These are phyloP conservation scores for Drosophila vallismaia DNA, from an alignment of 2,888 invertebrate species.

Conservation along the genomic window DNA sequence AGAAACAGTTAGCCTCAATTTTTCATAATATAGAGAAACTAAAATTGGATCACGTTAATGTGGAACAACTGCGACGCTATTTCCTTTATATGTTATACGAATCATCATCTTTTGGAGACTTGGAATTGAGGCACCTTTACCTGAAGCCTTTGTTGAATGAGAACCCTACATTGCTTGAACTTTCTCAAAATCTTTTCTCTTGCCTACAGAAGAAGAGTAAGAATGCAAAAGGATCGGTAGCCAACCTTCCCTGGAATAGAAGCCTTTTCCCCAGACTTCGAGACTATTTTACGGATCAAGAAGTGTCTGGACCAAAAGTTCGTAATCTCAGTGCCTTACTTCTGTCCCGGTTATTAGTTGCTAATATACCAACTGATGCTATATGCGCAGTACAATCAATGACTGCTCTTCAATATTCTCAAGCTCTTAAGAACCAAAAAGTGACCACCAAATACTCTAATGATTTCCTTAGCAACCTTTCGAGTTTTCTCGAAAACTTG, in stretches of 20 bases:
- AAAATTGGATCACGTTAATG: slow-evolving; percentile 50
- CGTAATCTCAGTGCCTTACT: slow-evolving; percentile 68
- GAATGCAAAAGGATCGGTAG: slow-evolving; percentile 10
- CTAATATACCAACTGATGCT: slow-evolving; percentile 53
- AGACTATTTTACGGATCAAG: slow-evolving; percentile 65
- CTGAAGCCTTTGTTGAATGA: slow-evolving; percentile 57
- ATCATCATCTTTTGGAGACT: slow-evolving; percentile 81
- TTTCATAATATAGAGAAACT: slow-evolving; percentile 64
- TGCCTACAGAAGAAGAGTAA: slow-evolving; percentile 41
- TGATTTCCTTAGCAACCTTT: slow-evolving; percentile 70
- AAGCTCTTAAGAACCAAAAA: slow-evolving; percentile 65
- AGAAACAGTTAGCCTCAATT: slow-evolving; percentile 43
- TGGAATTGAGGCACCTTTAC: slow-evolving; percentile 79
- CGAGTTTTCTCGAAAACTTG: slow-evolving; percentile 64
- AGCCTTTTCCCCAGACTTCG: slow-evolving; percentile 81
- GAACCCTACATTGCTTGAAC: slow-evolving; percentile 42
- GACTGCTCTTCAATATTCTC: slow-evolving; percentile 80
- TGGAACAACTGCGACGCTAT: slow-evolving; percentile 56
- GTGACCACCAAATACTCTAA: slow-evolving; percentile 80
- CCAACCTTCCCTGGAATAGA: slow-evolving; percentile 82
- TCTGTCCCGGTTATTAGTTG: slow-evolving; percentile 64
- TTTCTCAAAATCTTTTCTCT: slow-evolving; percentile 48
- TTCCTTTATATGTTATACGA: slow-evolving; percentile 84
- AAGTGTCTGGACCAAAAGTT: slow-evolving; percentile 31
- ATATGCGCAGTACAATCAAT: slow-evolving; percentile 65